These are phyloP conservation scores for Cyclophora punctaria DNA, from an alignment of 2,888 invertebrate species.

Conservation along the genomic window DNA sequence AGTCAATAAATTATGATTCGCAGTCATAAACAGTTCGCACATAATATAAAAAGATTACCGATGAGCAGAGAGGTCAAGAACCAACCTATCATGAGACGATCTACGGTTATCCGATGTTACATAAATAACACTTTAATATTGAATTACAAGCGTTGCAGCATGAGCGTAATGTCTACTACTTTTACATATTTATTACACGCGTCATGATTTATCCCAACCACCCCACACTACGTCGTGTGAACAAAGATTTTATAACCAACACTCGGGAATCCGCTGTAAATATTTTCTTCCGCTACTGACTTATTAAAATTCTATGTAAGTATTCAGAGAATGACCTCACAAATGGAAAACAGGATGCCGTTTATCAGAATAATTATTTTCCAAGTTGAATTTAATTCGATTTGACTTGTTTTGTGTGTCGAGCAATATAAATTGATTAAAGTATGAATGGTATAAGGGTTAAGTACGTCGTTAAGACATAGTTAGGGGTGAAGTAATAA, in stretches of 20 bases:
- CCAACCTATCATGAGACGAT: conserved; percentile 21
- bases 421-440: too few species aligned
- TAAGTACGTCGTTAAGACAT: too few species aligned
- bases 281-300: not conserved
- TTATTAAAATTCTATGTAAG: too few species aligned
- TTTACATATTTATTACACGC: conserved; percentile 8
- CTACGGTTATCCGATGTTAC: conserved; percentile 16
- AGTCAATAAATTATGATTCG: conserved; percentile 29
- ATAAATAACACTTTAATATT: conserved; percentile 2
- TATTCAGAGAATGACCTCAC: too few species aligned
- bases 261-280: not conserved
- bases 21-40: conserved; percentile 26
- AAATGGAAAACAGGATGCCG: too few species aligned
- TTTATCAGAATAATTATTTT: too few species aligned
- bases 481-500: too few species aligned
- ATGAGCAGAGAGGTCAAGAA: conserved; percentile 30
- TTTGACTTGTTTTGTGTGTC: too few species aligned
- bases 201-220: conserved; percentile 13
- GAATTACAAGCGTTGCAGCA: too few species aligned
- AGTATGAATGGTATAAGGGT: too few species aligned
- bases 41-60: conserved; percentile 34
- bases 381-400: too few species aligned
- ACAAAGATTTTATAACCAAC: conserved; percentile 6
- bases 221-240: conserved; percentile 11
- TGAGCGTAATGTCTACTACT: conserved; percentile 12